Conservation (phyloP, 1,140 invertebrate genomes). For the Tetranychus urticae region DNA sequence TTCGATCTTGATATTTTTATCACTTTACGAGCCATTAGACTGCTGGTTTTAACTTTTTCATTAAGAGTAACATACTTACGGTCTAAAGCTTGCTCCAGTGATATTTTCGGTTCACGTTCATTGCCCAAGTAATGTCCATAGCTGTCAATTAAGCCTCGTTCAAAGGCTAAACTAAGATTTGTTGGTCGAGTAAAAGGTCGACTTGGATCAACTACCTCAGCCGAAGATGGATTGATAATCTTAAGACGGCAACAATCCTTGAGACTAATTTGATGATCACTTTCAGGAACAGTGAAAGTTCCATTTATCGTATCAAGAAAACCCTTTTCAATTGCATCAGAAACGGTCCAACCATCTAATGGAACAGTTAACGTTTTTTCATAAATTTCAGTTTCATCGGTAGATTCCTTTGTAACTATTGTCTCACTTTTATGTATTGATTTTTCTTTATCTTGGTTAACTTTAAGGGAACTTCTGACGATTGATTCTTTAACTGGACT, state of each 20-base stretch:
- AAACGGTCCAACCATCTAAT: conserved; percentile 27
- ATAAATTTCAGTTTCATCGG: neutral
- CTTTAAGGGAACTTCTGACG: neutral
- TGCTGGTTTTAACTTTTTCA: conserved; percentile 2
- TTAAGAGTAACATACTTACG: conserved; percentile 46
- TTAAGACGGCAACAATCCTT: conserved; percentile 26
- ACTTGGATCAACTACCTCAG: neutral
- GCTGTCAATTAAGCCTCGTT: conserved; percentile 49
- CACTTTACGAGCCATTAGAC: neutral
- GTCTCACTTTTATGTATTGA: too few relatives aligned
- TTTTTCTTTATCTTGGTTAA: neutral
- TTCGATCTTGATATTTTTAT: neutral
- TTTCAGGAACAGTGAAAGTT: conserved; percentile 40
- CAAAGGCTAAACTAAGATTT: conserved; percentile 45
- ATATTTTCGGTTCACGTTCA: conserved; percentile 50
- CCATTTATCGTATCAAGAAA: conserved; percentile 42
- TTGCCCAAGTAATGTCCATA: conserved; percentile 33
- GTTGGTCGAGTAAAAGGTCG: neutral
- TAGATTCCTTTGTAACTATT: too few relatives aligned
- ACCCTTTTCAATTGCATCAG: conserved; percentile 44
- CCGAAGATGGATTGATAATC: conserved; percentile 19
- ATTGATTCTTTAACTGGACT: too few relatives aligned
- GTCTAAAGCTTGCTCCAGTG: conserved; percentile 49
- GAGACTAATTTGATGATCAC: conserved; percentile 21
- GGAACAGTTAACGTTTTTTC: neutral